phyloP scores from a whole-genome alignment of 1,140 invertebrate species.

The Dendroctonus valens region DNA sequence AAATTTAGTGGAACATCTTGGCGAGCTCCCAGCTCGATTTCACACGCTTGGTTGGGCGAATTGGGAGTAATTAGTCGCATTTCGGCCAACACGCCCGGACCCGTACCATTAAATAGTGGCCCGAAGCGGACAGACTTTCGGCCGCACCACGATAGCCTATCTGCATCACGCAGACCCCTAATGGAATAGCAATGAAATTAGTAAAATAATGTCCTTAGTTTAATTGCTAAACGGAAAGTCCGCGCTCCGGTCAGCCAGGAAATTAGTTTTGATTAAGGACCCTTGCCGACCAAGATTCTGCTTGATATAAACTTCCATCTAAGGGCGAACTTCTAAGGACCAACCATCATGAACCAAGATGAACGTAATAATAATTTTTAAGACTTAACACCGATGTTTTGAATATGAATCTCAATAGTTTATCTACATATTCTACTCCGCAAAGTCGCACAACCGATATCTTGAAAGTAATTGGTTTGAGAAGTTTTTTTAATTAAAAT shows the following conservation, averaged over 20 bases:
- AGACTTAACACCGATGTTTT: too few relatives aligned
- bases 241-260: slow-evolving; percentile 42
- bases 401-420: too few relatives aligned
- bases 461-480: too few relatives aligned
- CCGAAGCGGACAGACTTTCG: slow-evolving; percentile 35
- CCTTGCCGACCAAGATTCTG: slow-evolving; percentile 25
- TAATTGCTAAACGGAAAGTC: slow-evolving; percentile 46
- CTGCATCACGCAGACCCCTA: slow-evolving; percentile 49
- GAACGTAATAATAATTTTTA: too few relatives aligned
- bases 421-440: too few relatives aligned
- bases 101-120: slow-evolving; percentile 42
- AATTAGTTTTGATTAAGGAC: slow-evolving; percentile 44
- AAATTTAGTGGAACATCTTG: slow-evolving; percentile 1
- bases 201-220: slow-evolving; percentile 51
- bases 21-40: slow-evolving; percentile 15
- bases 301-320: slow-evolving; percentile 7
- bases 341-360: too few relatives aligned
- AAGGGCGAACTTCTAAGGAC: background rate
- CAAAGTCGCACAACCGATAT: too few relatives aligned
- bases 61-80: slow-evolving; percentile 38
- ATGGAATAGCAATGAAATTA: slow-evolving; percentile 52
- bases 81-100: slow-evolving; percentile 31
- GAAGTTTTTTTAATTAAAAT: too few relatives aligned
- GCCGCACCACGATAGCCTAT: slow-evolving; percentile 42
- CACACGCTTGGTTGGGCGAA: slow-evolving; percentile 15